Evolutionary conservation across 2,888 invertebrate species (phyloP).

Genomic region (Andrena dorsata): DNA sequence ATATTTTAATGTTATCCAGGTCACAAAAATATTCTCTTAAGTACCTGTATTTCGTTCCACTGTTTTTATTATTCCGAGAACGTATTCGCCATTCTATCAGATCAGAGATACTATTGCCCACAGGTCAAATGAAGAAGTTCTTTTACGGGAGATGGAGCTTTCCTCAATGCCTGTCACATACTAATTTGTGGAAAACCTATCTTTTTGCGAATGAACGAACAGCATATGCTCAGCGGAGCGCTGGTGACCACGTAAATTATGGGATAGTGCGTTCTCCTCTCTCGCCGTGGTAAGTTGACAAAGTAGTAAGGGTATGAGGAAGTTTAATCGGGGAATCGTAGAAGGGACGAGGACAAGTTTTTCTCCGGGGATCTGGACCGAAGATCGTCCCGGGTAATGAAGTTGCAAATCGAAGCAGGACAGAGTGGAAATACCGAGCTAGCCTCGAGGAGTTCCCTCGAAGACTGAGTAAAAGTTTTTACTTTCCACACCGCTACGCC

Average conservation of each 20-base stretch:
- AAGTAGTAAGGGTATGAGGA: conserved; percentile 32
- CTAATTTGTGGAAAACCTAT: conserved; percentile 14
- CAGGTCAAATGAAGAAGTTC: no score
- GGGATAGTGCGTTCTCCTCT: conserved; percentile 29
- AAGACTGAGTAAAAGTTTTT: conserved; percentile 56
- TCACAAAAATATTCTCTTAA: no score
- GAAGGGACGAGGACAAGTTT: conserved; percentile 54
- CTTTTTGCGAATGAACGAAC: conserved; percentile 15
- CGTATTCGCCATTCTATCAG: no score
- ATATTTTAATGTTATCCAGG: no score
- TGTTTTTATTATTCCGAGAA: no score
- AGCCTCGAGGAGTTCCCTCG: conserved; percentile 34
- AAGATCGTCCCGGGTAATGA: conserved; percentile 66
- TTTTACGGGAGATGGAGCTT: background rate
- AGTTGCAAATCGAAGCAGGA: conserved; percentile 72
- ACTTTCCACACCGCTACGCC: conserved; percentile 42
- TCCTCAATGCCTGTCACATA: conserved; percentile 10
- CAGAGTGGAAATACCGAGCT: conserved; percentile 28
- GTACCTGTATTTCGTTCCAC: no score
- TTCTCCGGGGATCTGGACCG: conserved; percentile 19
- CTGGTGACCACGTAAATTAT: conserved; percentile 56
- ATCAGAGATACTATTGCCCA: no score
- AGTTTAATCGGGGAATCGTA: conserved; percentile 67
- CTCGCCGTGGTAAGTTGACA: conserved; percentile 42
- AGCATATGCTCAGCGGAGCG: conserved; percentile 20